Conservation (phyloP, 2,888 invertebrate genomes). For the Campaea margaritaria region DNA sequence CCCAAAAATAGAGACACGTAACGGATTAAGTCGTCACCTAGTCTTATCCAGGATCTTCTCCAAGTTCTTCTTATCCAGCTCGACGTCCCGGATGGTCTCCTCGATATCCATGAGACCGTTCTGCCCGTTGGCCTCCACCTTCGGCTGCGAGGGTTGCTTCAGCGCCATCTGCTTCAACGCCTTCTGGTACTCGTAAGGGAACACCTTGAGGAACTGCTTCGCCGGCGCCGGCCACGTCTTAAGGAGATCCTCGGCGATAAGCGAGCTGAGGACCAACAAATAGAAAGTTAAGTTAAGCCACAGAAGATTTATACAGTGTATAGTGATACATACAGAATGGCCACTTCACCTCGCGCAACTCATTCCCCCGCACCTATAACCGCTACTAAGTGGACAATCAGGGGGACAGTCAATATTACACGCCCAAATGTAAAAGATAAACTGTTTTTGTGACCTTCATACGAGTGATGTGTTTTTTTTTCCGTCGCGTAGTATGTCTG, state of each 20-base stretch:
- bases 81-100: conserved; percentile 92
- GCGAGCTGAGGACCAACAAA: conserved; percentile 77
- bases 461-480: too few species aligned
- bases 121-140: conserved; percentile 37
- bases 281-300: background rate
- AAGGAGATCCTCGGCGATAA: conserved; percentile 92
- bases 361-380: too few species aligned
- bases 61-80: conserved; percentile 91
- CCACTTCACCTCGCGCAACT: too few species aligned
- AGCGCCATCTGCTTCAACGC: conserved; percentile 89
- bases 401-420: too few species aligned
- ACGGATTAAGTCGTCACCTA: conserved; percentile 67
- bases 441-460: too few species aligned
- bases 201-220: conserved; percentile 95
- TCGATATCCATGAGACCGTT: conserved; percentile 91
- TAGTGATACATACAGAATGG: too few species aligned
- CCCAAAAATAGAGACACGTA: background rate
- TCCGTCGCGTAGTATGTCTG: too few species aligned
- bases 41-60: conserved; percentile 94
- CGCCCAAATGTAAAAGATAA: too few species aligned
- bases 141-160: conserved; percentile 46
- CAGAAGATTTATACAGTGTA: background rate
- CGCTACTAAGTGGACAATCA: too few species aligned
- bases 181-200: conserved; percentile 98
- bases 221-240: conserved; percentile 92